Percentiles rank a stretch among this genome's conserved stretches.
Evolutionary conservation across 2,888 invertebrate species (phyloP).

Genomic region (Volucella bombylans): DNA sequence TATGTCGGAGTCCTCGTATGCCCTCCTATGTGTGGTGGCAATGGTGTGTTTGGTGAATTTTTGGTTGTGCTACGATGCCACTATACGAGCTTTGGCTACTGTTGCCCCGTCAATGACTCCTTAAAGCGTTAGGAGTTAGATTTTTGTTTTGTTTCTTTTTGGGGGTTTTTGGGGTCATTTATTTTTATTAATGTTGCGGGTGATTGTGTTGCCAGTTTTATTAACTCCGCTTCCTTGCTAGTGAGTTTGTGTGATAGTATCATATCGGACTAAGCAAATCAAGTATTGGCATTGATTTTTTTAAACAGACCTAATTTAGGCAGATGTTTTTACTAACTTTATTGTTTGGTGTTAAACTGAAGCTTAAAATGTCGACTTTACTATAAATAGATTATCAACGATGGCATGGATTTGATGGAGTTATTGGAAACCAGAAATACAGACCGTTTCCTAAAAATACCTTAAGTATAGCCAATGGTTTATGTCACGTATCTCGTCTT

Average conservation of each 20-base stretch:
- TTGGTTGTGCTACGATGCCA: slow-evolving; percentile 50
- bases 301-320: background rate
- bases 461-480: background rate
- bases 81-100: background rate
- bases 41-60: slow-evolving; percentile 70
- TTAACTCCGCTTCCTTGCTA: slow-evolving; percentile 51
- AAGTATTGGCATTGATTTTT: slow-evolving; percentile 33
- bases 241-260: slow-evolving; percentile 9
- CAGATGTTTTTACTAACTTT: background rate
- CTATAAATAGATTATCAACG: too few relatives aligned
- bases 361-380: background rate
- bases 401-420: background rate
- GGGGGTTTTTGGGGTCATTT: slow-evolving; percentile 71
- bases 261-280: background rate
- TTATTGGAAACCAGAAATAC: background rate
- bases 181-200: slow-evolving; percentile 73
- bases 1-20: too few relatives aligned
- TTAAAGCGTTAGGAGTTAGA: slow-evolving; percentile 27
- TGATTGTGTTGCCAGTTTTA: slow-evolving; percentile 74
- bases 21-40: slow-evolving; percentile 55
- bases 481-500: background rate
- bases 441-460: too few relatives aligned
- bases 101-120: slow-evolving; percentile 29
- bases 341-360: background rate
- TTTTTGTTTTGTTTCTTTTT: slow-evolving; percentile 47